Evolutionary conservation across 1,140 invertebrate species (phyloP).

Genomic region (Drosophila takahashii): DNA sequence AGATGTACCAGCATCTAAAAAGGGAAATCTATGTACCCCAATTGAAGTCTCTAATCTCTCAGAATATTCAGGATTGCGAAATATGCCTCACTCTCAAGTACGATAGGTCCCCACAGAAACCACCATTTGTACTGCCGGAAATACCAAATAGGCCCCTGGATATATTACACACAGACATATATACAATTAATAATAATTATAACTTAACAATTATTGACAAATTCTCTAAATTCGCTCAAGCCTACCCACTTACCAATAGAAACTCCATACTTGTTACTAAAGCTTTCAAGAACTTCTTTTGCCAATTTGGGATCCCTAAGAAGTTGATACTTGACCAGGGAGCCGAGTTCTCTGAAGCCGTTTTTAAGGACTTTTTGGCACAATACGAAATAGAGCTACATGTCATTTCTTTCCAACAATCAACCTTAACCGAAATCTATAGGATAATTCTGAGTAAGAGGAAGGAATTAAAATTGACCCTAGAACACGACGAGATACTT

Average conservation of each 20-base stretch:
- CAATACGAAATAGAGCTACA: background rate
- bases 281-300: background rate
- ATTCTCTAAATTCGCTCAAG: slow-evolving; percentile 2
- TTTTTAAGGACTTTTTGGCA: background rate
- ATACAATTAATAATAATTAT: background rate
- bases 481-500: slow-evolving; percentile 15
- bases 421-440: slow-evolving; percentile 18
- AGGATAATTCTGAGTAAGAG: slow-evolving; percentile 11
- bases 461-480: slow-evolving; percentile 3
- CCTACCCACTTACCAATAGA: background rate
- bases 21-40: too few relatives aligned
- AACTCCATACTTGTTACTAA: background rate
- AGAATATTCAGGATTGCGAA: too few relatives aligned
- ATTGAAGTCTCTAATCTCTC: too few relatives aligned
- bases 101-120: too few relatives aligned
- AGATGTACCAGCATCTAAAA: too few relatives aligned
- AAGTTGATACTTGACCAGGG: slow-evolving; percentile 1
- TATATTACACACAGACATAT: background rate
- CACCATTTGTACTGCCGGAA: too few relatives aligned
- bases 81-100: too few relatives aligned
- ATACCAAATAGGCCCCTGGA: background rate
- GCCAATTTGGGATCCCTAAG: background rate
- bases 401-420: background rate
- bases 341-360: background rate
- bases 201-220: slow-evolving; percentile 1